phyloP scores from a whole-genome alignment of 2,797 vertebrate genomes.

The Arrhamphus sclerolepis region DNA sequence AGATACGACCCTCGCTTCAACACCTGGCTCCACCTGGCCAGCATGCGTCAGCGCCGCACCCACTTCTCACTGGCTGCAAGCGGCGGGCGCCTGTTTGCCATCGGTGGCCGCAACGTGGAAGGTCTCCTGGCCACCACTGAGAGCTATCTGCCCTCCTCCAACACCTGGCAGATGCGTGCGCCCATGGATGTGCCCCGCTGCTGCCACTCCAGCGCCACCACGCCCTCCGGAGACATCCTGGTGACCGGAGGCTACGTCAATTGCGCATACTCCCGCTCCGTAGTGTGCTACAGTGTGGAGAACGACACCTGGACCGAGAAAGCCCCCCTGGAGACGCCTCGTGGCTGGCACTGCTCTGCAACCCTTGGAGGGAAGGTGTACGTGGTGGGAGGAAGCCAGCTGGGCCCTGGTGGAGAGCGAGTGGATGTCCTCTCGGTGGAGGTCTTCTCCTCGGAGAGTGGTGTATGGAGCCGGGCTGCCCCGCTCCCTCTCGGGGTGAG shows the following conservation, averaged over 20 bases:
- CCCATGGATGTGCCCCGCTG: slow-evolving; percentile 86
- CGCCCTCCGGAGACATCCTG: slow-evolving; percentile 82
- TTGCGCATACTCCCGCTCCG: slow-evolving; percentile 85
- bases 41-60: slow-evolving; percentile 86
- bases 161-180: slow-evolving; percentile 84
- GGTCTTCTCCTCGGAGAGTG: slow-evolving; percentile 74
- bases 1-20: slow-evolving; percentile 89
- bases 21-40: slow-evolving; percentile 87
- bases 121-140: slow-evolving; percentile 82
- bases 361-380: slow-evolving; percentile 75
- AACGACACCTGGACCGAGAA: slow-evolving; percentile 80
- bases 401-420: slow-evolving; percentile 81
- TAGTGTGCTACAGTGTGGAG: slow-evolving; percentile 78
- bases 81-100: slow-evolving; percentile 83
- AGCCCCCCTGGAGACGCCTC: slow-evolving; percentile 78
- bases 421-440: slow-evolving; percentile 84
- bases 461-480: slow-evolving; percentile 78
- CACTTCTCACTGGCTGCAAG: slow-evolving; percentile 87
- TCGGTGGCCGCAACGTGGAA: slow-evolving; percentile 85
- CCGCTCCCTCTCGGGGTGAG: slow-evolving; percentile 82
- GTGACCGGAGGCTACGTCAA: slow-evolving; percentile 86
- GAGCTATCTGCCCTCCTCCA: slow-evolving; percentile 85
- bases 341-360: slow-evolving; percentile 86
- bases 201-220: slow-evolving; percentile 83
- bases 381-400: slow-evolving; percentile 86